These are phyloP conservation scores for Myodes glareolus DNA, from an alignment of 2,113 vertebrate species.

Conservation along the genomic window DNA sequence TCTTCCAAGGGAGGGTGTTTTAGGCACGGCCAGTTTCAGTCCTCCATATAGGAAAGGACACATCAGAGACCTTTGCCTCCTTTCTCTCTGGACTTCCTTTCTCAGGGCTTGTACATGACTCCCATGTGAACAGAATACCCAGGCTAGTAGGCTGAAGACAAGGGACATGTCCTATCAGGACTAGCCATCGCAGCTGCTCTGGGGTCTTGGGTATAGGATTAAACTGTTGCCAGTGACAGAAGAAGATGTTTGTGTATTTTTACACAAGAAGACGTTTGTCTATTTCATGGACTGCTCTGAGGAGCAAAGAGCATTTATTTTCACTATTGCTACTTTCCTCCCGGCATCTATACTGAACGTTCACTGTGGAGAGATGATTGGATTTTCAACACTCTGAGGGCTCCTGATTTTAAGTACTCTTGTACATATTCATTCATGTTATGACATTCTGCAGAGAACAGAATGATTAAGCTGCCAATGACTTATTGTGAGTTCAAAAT, in stretches of 20 bases:
- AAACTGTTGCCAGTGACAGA: background rate
- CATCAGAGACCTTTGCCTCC: background rate
- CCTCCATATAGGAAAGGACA: background rate
- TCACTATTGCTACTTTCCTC: background rate
- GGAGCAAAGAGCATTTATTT: conserved; percentile 1
- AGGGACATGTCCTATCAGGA: background rate
- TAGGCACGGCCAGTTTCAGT: background rate
- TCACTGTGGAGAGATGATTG: background rate
- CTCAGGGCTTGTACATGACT: background rate
- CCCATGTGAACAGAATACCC: background rate
- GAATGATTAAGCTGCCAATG: conserved; percentile 15
- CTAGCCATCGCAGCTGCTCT: background rate
- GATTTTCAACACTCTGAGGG: background rate
- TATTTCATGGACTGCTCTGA: background rate
- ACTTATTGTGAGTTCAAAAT: conserved; percentile 17
- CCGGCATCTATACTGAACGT: background rate
- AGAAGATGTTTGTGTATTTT: background rate
- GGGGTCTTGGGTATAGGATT: background rate
- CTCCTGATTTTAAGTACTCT: background rate
- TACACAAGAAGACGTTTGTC: background rate
- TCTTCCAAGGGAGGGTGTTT: background rate
- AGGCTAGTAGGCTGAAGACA: background rate
- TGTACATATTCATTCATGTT: background rate
- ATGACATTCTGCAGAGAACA: background rate
- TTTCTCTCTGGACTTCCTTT: conserved; percentile 1